Base-by-base conservation (phyloP, 2,888 invertebrate genomes). In the Lasioglossum leucozonium region DNA sequence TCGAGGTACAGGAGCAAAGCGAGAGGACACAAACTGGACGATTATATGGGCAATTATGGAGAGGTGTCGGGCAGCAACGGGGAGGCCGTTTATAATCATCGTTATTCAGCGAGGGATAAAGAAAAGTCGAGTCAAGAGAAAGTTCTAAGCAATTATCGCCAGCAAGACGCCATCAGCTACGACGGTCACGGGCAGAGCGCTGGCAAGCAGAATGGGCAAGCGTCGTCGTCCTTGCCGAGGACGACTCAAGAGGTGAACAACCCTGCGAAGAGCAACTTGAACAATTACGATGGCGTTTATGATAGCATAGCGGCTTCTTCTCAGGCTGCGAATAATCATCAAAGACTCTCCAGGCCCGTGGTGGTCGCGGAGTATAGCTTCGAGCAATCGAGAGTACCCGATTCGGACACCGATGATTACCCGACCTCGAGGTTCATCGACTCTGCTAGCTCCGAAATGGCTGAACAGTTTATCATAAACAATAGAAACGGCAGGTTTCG, bases 311-410 rank as follows among this genome's bases (percentile, higher is more conserved):
- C 72, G 0, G 40, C 80, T 1, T 13, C 86, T 1, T 79, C 82
- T 0, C 62, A 76, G 8, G 1, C 58, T 2, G 11, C 81, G 2
- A 77, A 51, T 18, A 62, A 55, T 4, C 84, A 81, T 4, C 82
- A 75, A 0, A 88, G 82, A 80, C 89, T 92, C 58, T 87, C 90
- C 13, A 92, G 91, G 10, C 93, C 94, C 0, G 93, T 94, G 0
- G 91, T 93, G 5, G 92, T 94, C 0, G 90, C 91, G 0, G 92
- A 93, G 4, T 26, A 88, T 11, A 92, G 91, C n/a, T 91, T 87
- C 62, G 87, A 75, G 8, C 91, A 87, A 16, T 77, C 78, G 8
- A 73, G 58, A 4, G 4, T 18, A n/a, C 40, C 65, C 0, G 22
- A n/a, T 13, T 10, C 62, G 4, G 42, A 37, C 8, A 5, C 30